Evolutionary conservation across 2,888 invertebrate genomes (phyloP).

Genomic region (Brenthis ino): DNA sequence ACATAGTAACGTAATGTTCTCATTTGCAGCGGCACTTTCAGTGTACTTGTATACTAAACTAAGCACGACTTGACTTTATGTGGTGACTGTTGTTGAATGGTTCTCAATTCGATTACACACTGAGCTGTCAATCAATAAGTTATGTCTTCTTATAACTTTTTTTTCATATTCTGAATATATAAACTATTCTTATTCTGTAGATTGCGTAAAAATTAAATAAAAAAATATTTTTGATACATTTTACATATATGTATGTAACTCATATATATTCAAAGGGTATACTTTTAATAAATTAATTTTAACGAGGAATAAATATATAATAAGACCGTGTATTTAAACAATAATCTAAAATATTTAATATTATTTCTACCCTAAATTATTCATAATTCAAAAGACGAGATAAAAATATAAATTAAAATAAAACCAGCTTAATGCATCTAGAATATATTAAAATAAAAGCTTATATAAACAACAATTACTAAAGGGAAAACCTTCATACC

Average conservation of each 20-base stretch:
- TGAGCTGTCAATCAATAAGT: too few species aligned
- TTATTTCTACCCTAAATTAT: too few species aligned
- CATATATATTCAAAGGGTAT: too few species aligned
- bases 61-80: not conserved
- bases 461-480: not conserved
- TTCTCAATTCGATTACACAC: not conserved
- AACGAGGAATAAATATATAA: too few species aligned
- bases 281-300: too few species aligned
- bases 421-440: too few species aligned
- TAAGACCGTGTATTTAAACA: too few species aligned
- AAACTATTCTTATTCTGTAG: not conserved
- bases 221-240: not conserved
- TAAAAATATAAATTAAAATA: too few species aligned
- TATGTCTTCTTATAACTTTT: not conserved
- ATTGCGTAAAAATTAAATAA: not conserved
- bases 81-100: not conserved
- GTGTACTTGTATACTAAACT: constrained; percentile 51
- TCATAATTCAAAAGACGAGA: too few species aligned
- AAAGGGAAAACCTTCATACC: not conserved
- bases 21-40: constrained; percentile 62
- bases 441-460: not conserved
- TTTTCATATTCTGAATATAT: not conserved
- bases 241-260: not conserved
- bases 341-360: too few species aligned
- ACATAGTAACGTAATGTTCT: constrained; percentile 49